Conservation (phyloP, 1,140 invertebrate genomes). For the Teleogryllus occipitalis region DNA sequence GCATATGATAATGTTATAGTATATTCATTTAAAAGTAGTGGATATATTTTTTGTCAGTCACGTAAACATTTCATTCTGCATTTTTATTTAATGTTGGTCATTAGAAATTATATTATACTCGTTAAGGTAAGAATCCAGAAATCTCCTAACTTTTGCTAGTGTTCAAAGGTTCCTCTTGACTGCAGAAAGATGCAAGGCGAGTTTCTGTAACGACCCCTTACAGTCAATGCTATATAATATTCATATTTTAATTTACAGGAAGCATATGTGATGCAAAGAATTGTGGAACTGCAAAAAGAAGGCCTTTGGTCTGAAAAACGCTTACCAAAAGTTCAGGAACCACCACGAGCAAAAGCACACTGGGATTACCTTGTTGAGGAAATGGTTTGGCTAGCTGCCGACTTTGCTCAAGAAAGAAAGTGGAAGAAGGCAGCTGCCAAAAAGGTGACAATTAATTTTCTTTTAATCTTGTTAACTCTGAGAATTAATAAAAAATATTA, state of each 20-base stretch:
- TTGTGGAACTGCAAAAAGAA: slow-evolving; percentile 77
- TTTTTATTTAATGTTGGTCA: too few species aligned
- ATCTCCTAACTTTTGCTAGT: background rate
- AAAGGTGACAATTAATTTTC: slow-evolving; percentile 49
- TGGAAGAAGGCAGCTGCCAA: slow-evolving; percentile 94
- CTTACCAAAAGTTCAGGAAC: slow-evolving; percentile 87
- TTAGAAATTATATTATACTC: too few species aligned
- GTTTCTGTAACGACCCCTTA: too few species aligned
- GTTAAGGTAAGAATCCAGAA: too few species aligned
- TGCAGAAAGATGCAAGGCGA: too few species aligned
- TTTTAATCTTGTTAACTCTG: background rate
- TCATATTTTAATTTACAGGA: slow-evolving; percentile 44
- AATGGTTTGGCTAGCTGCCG: slow-evolving; percentile 95
- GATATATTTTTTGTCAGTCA: too few species aligned
- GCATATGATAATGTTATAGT: too few species aligned
- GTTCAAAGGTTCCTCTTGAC: background rate
- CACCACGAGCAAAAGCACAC: slow-evolving; percentile 82
- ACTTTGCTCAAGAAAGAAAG: slow-evolving; percentile 95
- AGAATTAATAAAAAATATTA: background rate
- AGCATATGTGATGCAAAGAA: slow-evolving; percentile 86
- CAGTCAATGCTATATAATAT: background rate
- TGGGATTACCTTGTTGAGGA: slow-evolving; percentile 99
- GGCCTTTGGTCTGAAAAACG: slow-evolving; percentile 89
- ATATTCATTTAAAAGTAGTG: too few species aligned
- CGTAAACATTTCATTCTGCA: too few species aligned